Evolutionary conservation across 2,888 invertebrate species (phyloP).

Genomic region (Coelopa pilipes): DNA sequence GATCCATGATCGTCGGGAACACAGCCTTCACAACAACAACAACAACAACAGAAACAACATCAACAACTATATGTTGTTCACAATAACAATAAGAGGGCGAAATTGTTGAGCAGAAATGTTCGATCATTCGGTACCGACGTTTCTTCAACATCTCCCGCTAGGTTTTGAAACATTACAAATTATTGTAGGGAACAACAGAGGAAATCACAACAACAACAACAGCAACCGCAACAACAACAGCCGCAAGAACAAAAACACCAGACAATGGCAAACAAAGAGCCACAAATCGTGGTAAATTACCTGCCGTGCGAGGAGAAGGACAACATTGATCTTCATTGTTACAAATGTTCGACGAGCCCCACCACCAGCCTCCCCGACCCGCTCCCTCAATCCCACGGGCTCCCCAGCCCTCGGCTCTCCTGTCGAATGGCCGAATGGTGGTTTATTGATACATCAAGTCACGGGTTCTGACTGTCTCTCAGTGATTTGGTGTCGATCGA

Average conservation of each 20-base stretch:
- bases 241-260: not conserved
- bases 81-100: not conserved
- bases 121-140: slow-evolving; percentile 21
- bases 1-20: slow-evolving; percentile 28
- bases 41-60: no score
- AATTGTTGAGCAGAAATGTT: slow-evolving; percentile 3
- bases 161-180: slow-evolving; percentile 40
- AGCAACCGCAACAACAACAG: not conserved
- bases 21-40: no score
- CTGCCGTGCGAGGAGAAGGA: slow-evolving; percentile 19
- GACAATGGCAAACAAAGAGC: not conserved
- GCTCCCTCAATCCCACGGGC: not conserved
- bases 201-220: slow-evolving; percentile 5
- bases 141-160: slow-evolving; percentile 35
- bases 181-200: slow-evolving; percentile 31
- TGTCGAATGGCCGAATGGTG: not conserved
- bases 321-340: slow-evolving; percentile 11
- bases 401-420: not conserved
- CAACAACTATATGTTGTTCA: not conserved
- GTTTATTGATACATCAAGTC: slow-evolving; percentile 31
- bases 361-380: no score
- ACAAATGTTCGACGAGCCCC: no score
- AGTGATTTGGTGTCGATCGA: slow-evolving; percentile 30
- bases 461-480: slow-evolving; percentile 11
- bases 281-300: slow-evolving; percentile 29